phyloP scores from a whole-genome alignment of 2,113 vertebrate species.

The Cygnus atratus region DNA sequence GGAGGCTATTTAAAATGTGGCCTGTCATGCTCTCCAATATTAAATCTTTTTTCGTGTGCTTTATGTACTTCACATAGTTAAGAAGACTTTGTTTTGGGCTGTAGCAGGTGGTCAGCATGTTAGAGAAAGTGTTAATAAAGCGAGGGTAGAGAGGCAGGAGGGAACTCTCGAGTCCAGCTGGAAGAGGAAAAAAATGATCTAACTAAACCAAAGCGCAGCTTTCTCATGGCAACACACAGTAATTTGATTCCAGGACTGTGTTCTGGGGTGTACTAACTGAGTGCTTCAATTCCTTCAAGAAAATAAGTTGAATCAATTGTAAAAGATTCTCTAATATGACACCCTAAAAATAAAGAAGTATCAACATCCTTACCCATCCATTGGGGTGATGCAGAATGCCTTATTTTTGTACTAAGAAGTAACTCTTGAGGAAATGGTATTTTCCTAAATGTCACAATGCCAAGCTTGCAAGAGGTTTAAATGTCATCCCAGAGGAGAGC shows the following conservation, averaged over 20 bases:
- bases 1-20: not conserved
- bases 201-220: not conserved
- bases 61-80: not conserved
- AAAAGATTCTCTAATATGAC: not conserved
- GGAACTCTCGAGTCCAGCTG: not conserved
- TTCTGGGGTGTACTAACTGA: not conserved
- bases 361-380: not conserved
- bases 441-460: slow-evolving; percentile 66
- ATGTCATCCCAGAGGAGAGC: slow-evolving; percentile 53
- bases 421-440: slow-evolving; percentile 44
- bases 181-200: not conserved
- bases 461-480: slow-evolving; percentile 58
- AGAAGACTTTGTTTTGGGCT: not conserved
- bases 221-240: not conserved
- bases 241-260: not conserved
- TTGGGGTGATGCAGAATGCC: not conserved
- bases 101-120: not conserved
- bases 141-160: not conserved
- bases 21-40: not conserved
- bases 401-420: slow-evolving; percentile 6
- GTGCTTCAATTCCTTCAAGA: not conserved
- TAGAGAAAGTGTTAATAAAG: not conserved
- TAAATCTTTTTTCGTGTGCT: not conserved
- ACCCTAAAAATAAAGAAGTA: slow-evolving; percentile 9
- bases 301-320: not conserved